A percentile compares a stretch with the other conserved stretches of the same genome.
Evolutionary conservation across 2,797 vertebrate species (phyloP).

Genomic region (Toxotes lorentzi): DNA sequence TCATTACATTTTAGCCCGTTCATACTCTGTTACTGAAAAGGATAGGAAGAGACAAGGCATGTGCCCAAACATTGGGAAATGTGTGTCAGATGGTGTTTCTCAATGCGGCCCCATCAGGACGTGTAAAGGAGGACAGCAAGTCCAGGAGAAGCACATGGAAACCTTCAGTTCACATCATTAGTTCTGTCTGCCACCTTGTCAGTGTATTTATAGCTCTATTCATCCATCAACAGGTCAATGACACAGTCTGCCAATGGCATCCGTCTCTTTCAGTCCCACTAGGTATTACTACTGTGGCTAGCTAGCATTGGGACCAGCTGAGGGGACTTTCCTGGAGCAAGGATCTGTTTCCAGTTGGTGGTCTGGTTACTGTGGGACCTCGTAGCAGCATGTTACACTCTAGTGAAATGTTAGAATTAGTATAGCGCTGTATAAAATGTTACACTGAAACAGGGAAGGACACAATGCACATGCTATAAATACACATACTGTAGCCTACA

Average conservation of each 20-base stretch:
- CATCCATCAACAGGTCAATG: conserved; percentile 88
- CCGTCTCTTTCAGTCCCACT: conserved; percentile 75
- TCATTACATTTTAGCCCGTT: conserved; percentile 15
- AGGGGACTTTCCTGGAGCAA: conserved; percentile 73
- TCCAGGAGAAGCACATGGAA: conserved; percentile 81
- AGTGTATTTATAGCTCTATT: conserved; percentile 86
- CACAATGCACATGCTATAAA: conserved; percentile 60
- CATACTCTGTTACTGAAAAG: conserved; percentile 12
- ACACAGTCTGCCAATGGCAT: conserved; percentile 84
- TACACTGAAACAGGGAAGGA: conserved; percentile 54
- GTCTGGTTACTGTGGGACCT: conserved; percentile 62
- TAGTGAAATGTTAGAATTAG: conserved; percentile 50
- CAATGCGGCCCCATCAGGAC: conserved; percentile 57
- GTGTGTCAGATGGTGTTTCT: conserved; percentile 67
- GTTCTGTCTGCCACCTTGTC: conserved; percentile 85
- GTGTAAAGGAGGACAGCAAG: conserved; percentile 78
- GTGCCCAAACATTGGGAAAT: conserved; percentile 55
- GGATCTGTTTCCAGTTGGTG: conserved; percentile 66
- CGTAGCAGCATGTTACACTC: conserved; percentile 30
- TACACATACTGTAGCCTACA: conserved; percentile 47
- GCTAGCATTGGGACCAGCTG: conserved; percentile 62
- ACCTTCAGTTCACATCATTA: conserved; percentile 86
- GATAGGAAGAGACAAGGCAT: conserved; percentile 26
- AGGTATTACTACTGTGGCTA: conserved; percentile 57
- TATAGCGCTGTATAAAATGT: conserved; percentile 35